Percentiles rank a stretch among this genome's conserved stretches.
phyloP scores from a whole-genome alignment of 1,140 invertebrate species.

The Sitobion miscanthi region DNA sequence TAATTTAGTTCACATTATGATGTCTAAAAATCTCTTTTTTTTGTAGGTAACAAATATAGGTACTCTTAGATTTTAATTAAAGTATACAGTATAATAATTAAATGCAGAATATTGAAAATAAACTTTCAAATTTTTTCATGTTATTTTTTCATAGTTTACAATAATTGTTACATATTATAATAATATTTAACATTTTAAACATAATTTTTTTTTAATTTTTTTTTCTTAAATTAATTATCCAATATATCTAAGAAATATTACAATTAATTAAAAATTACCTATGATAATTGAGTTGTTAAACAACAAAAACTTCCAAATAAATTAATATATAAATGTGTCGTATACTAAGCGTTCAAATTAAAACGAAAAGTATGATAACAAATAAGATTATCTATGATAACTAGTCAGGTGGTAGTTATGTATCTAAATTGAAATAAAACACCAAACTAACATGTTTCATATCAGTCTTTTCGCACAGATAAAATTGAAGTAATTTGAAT shows the following conservation, averaged over 20 bases:
- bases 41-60: neutral
- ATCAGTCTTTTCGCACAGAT: neutral
- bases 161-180: neutral
- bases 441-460: neutral
- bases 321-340: neutral
- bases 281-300: neutral
- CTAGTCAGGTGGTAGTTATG: neutral
- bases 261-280: neutral
- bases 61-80: neutral
- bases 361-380: neutral
- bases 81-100: neutral
- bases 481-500: neutral
- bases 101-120: neutral
- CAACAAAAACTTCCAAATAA: neutral
- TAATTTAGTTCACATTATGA: neutral
- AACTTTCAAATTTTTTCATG: neutral
- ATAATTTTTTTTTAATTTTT: neutral
- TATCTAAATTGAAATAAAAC: neutral
- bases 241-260: neutral
- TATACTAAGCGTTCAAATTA: neutral
- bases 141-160: neutral
- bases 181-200: neutral
- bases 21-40: neutral
- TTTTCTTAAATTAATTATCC: neutral
- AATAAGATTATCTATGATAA: neutral